Percentiles rank a stretch among this genome's conserved stretches.
phyloP scores from a whole-genome alignment of 35 echinoderm and acorn worm species.

The Acanthaster planci region DNA sequence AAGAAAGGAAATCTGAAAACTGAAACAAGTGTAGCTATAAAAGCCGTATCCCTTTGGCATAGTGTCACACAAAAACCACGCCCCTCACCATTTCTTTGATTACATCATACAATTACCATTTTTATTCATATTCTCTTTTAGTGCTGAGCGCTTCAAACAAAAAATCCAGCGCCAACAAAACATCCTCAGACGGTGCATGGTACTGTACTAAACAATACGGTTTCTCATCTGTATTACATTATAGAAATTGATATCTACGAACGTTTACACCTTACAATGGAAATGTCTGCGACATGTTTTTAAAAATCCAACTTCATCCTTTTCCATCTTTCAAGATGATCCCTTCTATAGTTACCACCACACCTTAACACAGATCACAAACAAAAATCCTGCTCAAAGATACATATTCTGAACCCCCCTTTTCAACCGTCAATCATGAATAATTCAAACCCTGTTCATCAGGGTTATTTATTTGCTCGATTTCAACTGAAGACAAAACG shows the following conservation, averaged over 20 bases:
- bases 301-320: slow-evolving; percentile 16
- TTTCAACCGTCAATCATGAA: not conserved
- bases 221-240: not conserved
- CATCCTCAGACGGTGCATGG: not conserved
- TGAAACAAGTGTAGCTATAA: no score
- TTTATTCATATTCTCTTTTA: slow-evolving; percentile 13
- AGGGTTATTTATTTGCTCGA: no score
- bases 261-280: slow-evolving; percentile 18
- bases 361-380: not conserved
- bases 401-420: no score
- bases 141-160: slow-evolving; percentile 25
- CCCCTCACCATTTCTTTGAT: not conserved
- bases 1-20: no score
- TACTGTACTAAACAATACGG: slow-evolving; percentile 20
- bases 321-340: slow-evolving; percentile 6
- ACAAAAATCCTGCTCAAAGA: no score
- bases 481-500: no score
- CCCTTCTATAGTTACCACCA: not conserved
- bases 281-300: slow-evolving; percentile 20
- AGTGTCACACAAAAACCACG: no score
- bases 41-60: no score
- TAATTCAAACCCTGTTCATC: not conserved
- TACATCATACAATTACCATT: slow-evolving; percentile 24
- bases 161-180: slow-evolving; percentile 11
- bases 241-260: slow-evolving; percentile 8